Evolutionary conservation across 2,113 vertebrate genomes (phyloP).

Genomic region (Brachyistius frenatus): DNA sequence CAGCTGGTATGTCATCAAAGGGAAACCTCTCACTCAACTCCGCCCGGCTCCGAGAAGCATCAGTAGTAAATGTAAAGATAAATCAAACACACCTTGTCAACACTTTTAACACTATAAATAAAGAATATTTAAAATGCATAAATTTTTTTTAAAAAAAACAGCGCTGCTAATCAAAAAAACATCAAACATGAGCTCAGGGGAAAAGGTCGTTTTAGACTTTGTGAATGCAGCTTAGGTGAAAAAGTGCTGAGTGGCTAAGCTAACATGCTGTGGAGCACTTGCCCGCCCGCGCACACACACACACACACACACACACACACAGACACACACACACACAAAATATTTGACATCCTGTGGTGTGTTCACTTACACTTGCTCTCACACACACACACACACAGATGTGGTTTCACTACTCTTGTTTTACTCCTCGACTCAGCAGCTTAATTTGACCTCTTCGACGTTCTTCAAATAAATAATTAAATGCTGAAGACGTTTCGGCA

Average conservation of each 20-base stretch:
- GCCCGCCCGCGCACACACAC: not conserved
- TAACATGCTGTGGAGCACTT: conserved; percentile 76
- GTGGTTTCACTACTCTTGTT: conserved; percentile 34
- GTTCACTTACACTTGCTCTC: too few relatives aligned
- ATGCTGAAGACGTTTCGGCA: too few relatives aligned
- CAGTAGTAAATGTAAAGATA: not conserved
- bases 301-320: not conserved
- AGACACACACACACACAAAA: conserved; percentile 19
- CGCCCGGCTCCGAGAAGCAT: not conserved
- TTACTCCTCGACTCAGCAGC: conserved; percentile 24
- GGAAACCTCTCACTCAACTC: conserved; percentile 17
- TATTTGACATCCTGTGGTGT: too few relatives aligned
- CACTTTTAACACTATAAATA: not conserved
- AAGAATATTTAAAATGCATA: too few relatives aligned
- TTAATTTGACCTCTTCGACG: conserved; percentile 33
- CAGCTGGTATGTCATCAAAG: not conserved
- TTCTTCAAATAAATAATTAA: conserved; percentile 21
- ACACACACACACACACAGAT: conserved; percentile 31
- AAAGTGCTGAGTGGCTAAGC: conserved; percentile 79
- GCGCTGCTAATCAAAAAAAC: not conserved
- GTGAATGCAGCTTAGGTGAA: conserved; percentile 9
- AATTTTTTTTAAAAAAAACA: not conserved
- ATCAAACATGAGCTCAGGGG: not conserved
- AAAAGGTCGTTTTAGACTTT: conserved; percentile 9
- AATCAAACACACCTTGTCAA: not conserved